Evolutionary conservation across 2,888 invertebrate species (phyloP).

Genomic region (Thalpophila matura): DNA sequence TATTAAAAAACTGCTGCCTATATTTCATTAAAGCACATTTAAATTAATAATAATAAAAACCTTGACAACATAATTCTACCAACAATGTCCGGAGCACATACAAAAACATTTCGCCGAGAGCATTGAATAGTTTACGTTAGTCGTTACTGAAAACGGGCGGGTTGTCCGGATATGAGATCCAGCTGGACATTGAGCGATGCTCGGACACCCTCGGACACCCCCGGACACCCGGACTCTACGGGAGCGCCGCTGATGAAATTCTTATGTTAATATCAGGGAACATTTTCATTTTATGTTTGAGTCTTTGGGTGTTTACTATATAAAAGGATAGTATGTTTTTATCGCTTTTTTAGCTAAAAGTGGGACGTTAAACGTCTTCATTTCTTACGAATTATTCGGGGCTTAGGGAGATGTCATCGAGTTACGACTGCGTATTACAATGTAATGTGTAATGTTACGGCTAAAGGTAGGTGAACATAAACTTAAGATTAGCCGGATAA

Average conservation of each 20-base stretch:
- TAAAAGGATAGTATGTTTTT: constrained; percentile 24
- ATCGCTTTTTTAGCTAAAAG: constrained; percentile 19
- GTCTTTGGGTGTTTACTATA: constrained; percentile 27
- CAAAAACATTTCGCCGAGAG: constrained; percentile 38
- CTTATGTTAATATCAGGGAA: constrained; percentile 65
- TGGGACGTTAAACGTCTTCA: not conserved
- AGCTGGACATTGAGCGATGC: constrained; percentile 68
- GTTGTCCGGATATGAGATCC: constrained; percentile 70
- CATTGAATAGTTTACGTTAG: constrained; percentile 64
- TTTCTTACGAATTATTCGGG: constrained; percentile 1
- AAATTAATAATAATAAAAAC: constrained; percentile 26
- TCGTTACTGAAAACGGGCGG: constrained; percentile 61
- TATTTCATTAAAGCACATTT: too few species aligned
- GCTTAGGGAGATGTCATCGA: not conserved
- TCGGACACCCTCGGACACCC: constrained; percentile 47
- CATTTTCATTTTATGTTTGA: constrained; percentile 58
- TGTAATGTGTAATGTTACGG: too few species aligned
- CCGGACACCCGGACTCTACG: constrained; percentile 47
- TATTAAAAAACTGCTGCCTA: too few species aligned
- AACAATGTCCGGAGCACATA: constrained; percentile 5
- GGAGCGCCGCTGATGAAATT: constrained; percentile 63
- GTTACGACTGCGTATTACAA: not conserved
- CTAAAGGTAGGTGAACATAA: too few species aligned
- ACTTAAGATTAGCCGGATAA: too few species aligned
- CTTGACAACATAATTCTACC: not conserved